Evolutionary conservation across 2,888 invertebrate genomes (phyloP), one percentile per base, ranked within the genome.

Genomic region (Agrochola lota): DNA sequence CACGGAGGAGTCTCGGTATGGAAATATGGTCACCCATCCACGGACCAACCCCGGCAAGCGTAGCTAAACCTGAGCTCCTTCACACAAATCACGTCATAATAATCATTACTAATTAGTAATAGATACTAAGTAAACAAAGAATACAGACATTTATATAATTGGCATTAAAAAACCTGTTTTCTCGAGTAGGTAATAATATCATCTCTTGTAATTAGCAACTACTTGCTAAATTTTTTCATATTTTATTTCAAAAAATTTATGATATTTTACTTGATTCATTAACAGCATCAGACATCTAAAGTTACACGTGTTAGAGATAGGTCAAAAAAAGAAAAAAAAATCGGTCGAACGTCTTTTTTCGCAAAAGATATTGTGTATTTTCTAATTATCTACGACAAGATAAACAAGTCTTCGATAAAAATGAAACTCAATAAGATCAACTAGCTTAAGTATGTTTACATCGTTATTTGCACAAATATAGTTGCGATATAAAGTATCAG

Each of bases 301-400:
- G 40, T 60, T 64, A 71, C 78, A 77, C 78, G 76, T 62, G 71
- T 74, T 17, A 40, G 23, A 35, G 52, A 71, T 68, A 55, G 70
- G n/a, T 7, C 17, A 49, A 49, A 68, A 80, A 49, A 62, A 55
- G 6, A 35, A 52, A 55, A 64, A 60, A 60, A 60, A 67, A 60
- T 55, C 71, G 67, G n/a, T 15, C 30, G 35, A 52, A 20, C 17
- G 6, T 70, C 20, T 78, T 68, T 82, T 60, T 35, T 78, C 23
- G 55, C 35, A 68, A 60, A 64, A 67, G 0, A 80, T 80, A 76
- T 76, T 78, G 26, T 57, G 1, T 74, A 74, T 71, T 77, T 59
- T 15, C 79, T 81, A 78, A 87, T 86, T 88, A 84, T 77, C 63
- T 43, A 75, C 70, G 64, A 63, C 11, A 71, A 83, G 46, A 60